phyloP scores from a whole-genome alignment of 2,888 invertebrate species.

The Agrotis exclamationis region DNA sequence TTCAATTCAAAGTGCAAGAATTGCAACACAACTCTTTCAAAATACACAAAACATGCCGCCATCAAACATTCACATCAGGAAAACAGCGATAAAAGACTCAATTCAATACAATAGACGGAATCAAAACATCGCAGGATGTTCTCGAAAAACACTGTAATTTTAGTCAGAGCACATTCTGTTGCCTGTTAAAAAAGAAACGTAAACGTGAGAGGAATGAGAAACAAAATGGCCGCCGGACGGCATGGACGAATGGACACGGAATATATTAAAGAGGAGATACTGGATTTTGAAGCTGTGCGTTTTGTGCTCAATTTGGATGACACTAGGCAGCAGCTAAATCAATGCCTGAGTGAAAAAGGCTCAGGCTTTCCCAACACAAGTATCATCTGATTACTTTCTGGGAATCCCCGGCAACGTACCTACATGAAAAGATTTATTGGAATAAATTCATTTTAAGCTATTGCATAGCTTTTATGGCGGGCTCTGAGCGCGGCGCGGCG shows the following conservation, averaged over 20 bases:
- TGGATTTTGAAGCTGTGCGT: slow-evolving; percentile 49
- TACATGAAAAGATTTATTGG: too few relatives aligned
- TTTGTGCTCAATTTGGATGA: neutral
- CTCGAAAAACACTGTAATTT: slow-evolving; percentile 88
- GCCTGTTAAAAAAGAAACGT: slow-evolving; percentile 81
- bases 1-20: neutral
- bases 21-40: neutral
- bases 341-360: neutral
- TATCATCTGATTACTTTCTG: too few relatives aligned
- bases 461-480: too few relatives aligned
- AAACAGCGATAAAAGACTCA: slow-evolving; percentile 56
- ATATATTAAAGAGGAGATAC: slow-evolving; percentile 73
- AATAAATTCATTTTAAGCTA: too few relatives aligned
- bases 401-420: too few relatives aligned
- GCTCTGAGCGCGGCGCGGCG: too few relatives aligned
- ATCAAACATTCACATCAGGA: slow-evolving; percentile 56
- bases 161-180: slow-evolving; percentile 84
- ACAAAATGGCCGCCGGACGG: slow-evolving; percentile 71
- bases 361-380: too few relatives aligned
- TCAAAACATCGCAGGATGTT: slow-evolving; percentile 82
- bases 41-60: slow-evolving; percentile 46
- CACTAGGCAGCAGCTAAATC: neutral
- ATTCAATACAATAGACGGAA: slow-evolving; percentile 80
- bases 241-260: slow-evolving; percentile 81
- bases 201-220: slow-evolving; percentile 80